Percentiles rank a stretch among this genome's conserved stretches.
Evolutionary conservation across 2,888 invertebrate genomes (phyloP).

Genomic region (Euspilapteryx auroguttella): DNA sequence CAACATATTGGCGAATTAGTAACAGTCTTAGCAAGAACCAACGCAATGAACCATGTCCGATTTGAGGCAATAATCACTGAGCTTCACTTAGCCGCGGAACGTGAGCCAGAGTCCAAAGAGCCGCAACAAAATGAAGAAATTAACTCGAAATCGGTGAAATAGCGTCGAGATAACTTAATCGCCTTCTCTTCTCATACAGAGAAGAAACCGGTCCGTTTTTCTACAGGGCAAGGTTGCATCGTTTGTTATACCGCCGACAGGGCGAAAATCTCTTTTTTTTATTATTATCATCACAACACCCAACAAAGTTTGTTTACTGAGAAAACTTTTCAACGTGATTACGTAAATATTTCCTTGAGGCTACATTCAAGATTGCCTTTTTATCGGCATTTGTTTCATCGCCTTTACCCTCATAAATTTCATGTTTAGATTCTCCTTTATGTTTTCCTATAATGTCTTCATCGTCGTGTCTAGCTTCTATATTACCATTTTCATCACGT

Average conservation of each 20-base stretch:
- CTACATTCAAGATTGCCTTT: not conserved
- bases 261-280: slow-evolving; percentile 1
- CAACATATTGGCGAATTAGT: not conserved
- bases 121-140: slow-evolving; percentile 48
- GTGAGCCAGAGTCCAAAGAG: slow-evolving; percentile 13
- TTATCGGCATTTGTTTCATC: not conserved
- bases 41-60: not conserved
- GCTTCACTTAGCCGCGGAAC: not conserved
- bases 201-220: slow-evolving; percentile 8
- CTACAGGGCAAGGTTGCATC: slow-evolving; percentile 6
- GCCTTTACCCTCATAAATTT: too few species aligned
- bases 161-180: slow-evolving; percentile 45
- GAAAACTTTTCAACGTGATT: slow-evolving; percentile 2
- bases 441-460: too few species aligned
- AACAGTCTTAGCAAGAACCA: not conserved
- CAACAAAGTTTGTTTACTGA: not conserved
- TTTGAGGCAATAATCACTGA: not conserved
- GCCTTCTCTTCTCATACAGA: slow-evolving; percentile 27
- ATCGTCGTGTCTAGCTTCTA: too few species aligned
- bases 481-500: too few species aligned
- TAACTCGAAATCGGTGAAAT: slow-evolving; percentile 46
- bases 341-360: not conserved
- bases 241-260: slow-evolving; percentile 4
- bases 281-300: not conserved
- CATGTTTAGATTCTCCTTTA: too few species aligned